phyloP scores from a whole-genome alignment of 2,888 invertebrate genomes.

The Melanotus villosus region DNA sequence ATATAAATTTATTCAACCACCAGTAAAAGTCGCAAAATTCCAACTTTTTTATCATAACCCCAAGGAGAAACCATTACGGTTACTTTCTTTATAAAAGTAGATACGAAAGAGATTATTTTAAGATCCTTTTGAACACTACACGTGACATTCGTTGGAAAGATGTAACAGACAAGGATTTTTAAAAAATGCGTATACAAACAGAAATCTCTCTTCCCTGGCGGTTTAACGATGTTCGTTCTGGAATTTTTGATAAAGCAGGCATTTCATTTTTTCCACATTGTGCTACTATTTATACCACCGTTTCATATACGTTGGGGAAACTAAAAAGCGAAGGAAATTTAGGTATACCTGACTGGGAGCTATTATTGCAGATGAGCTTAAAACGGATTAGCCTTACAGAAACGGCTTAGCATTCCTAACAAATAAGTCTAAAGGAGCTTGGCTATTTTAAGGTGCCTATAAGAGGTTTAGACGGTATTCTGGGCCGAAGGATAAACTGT shows the following conservation, averaged over 20 bases:
- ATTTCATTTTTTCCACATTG: no score
- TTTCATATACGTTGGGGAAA: background rate
- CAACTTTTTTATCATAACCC: no score
- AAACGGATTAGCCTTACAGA: constrained; percentile 1
- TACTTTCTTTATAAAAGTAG: no score
- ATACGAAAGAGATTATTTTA: background rate
- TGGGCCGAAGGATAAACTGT: no score
- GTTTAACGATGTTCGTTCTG: background rate
- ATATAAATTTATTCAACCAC: no score
- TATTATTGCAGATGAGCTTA: background rate
- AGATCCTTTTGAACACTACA: background rate
- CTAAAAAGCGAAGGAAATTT: background rate
- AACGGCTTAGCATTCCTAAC: constrained; percentile 4
- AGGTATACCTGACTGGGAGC: background rate
- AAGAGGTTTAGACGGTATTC: no score
- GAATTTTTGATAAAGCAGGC: constrained; percentile 19
- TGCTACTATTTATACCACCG: background rate
- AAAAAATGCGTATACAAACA: background rate
- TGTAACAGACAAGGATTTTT: background rate
- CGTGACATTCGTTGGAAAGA: background rate
- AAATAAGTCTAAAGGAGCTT: constrained; percentile 12
- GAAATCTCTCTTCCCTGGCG: background rate
- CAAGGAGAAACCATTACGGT: no score
- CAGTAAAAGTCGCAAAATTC: no score
- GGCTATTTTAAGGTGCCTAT: background rate